phyloP scores from a whole-genome alignment of 2,113 vertebrate species.

The Sigmodon hispidus region DNA sequence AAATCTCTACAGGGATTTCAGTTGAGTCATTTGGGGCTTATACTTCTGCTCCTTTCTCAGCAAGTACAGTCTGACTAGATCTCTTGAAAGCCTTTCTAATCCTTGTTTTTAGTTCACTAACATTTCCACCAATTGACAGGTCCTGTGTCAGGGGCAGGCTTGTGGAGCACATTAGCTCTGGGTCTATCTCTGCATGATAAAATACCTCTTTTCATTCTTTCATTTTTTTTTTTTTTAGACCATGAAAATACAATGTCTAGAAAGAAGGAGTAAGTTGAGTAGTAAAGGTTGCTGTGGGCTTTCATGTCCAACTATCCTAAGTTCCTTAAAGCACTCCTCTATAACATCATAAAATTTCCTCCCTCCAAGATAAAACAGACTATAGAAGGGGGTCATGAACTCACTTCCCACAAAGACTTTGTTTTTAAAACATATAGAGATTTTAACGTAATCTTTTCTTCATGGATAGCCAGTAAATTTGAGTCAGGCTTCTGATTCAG shows the following conservation, averaged over 20 bases:
- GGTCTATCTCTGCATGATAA: constrained; percentile 51
- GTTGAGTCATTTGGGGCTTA: constrained; percentile 46
- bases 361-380: neutral
- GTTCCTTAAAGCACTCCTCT: constrained; percentile 33
- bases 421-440: constrained; percentile 28
- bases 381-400: neutral
- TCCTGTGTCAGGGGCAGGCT: neutral
- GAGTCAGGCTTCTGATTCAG: neutral
- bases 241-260: constrained; percentile 51
- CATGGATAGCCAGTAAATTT: neutral
- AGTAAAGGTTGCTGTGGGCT: constrained; percentile 48
- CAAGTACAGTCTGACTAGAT: neutral
- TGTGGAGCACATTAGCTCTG: neutral
- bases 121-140: constrained; percentile 45
- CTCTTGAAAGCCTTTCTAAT: constrained; percentile 64
- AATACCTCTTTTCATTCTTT: constrained; percentile 17
- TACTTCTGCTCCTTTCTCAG: neutral
- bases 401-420: constrained; percentile 49
- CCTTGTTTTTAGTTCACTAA: constrained; percentile 47
- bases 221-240: constrained; percentile 8
- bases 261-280: constrained; percentile 37
- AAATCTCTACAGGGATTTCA: constrained; percentile 38
- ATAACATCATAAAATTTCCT: constrained; percentile 37
- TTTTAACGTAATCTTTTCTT: constrained; percentile 44
- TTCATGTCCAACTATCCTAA: constrained; percentile 64